Conservation (phyloP, 2,113 vertebrate genomes). For the Athene noctua region DNA sequence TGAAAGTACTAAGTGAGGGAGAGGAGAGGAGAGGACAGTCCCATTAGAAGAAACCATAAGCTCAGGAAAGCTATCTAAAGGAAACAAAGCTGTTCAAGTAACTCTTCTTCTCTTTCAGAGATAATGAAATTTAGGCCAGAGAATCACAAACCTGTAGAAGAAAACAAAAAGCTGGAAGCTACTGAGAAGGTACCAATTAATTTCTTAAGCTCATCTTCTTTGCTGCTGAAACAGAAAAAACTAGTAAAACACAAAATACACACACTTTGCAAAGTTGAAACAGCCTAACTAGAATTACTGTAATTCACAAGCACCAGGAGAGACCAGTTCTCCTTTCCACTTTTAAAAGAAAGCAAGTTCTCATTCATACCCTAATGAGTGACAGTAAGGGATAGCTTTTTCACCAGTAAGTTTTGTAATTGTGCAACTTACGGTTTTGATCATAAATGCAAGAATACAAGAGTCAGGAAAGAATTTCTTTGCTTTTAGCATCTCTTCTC, state of each 20-base stretch:
- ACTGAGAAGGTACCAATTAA: neutral
- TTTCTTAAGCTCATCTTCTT: neutral
- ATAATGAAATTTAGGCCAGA: neutral
- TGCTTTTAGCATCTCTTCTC: neutral
- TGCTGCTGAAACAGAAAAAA: neutral
- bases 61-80: neutral
- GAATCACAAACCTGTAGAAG: neutral
- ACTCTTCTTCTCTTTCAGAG: neutral
- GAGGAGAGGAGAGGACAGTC: neutral
- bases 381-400: neutral
- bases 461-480: neutral
- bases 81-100: neutral
- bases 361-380: neutral
- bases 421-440: neutral
- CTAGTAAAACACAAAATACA: neutral
- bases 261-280: fast-evolving
- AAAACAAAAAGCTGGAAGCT: neutral
- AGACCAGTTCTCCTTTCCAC: neutral
- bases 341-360: neutral
- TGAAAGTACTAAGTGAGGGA: neutral
- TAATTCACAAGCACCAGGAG: neutral
- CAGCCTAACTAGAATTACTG: neutral
- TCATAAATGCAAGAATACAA: neutral
- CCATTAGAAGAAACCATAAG: neutral
- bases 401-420: neutral